A percentile compares a stretch with the other conserved stretches of the same genome.
Evolutionary conservation across 1,140 invertebrate genomes (phyloP).

Genomic region (Nautilus pompilius): DNA sequence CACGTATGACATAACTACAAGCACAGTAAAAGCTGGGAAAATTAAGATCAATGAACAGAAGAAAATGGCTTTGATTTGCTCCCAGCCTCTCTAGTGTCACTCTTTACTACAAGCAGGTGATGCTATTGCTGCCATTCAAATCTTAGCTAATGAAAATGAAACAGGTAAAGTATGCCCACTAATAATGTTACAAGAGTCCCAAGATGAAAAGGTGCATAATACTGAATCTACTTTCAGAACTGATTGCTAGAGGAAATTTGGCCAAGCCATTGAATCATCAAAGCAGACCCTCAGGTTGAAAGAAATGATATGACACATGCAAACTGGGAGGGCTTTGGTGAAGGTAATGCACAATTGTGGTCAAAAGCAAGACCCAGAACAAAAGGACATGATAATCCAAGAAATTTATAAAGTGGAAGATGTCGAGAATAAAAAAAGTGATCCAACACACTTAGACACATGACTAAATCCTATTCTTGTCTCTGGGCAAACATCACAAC

Average conservation of each 20-base stretch:
- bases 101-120: neutral
- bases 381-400: neutral
- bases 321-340: neutral
- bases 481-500: no score
- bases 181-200: neutral
- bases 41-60: conserved; percentile 7
- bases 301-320: neutral
- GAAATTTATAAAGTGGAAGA: neutral
- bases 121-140: neutral
- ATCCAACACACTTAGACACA: neutral
- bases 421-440: neutral
- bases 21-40: neutral
- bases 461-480: no score
- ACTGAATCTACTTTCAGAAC: neutral
- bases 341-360: neutral
- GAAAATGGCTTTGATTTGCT: neutral
- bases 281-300: neutral
- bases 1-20: neutral
- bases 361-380: neutral
- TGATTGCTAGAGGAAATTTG: neutral
- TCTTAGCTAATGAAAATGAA: neutral
- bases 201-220: neutral
- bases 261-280: neutral
- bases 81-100: neutral
- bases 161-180: neutral